phyloP scores from a whole-genome alignment of 2,797 vertebrate genomes.

The Telmatherina bonti region DNA sequence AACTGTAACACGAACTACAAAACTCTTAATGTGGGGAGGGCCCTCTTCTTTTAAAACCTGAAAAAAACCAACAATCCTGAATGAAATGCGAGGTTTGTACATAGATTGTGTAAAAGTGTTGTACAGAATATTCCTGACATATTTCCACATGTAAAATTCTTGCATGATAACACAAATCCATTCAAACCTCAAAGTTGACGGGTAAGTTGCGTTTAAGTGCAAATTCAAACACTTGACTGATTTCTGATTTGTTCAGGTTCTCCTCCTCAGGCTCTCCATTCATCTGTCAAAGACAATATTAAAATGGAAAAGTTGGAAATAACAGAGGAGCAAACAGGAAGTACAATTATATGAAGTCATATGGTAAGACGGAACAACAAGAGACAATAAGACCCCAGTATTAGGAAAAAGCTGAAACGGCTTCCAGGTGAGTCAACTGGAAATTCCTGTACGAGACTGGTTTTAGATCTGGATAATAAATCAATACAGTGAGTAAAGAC shows the following conservation, averaged over 20 bases:
- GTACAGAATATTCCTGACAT: background rate
- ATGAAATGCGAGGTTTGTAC: background rate
- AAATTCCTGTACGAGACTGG: background rate
- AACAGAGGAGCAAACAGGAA: too few species aligned
- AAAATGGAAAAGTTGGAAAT: conserved; percentile 5
- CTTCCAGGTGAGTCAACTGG: background rate
- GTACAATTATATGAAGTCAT: too few species aligned
- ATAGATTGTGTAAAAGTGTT: background rate
- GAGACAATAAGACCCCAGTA: too few species aligned
- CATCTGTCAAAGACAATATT: conserved; percentile 80
- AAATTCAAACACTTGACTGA: conserved; percentile 99
- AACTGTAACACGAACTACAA: conserved; percentile 92
- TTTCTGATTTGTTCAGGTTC: conserved; percentile 99
- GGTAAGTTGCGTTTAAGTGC: conserved; percentile 98
- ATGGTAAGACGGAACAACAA: too few species aligned
- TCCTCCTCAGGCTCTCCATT: conserved; percentile 95
- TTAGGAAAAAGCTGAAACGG: too few species aligned
- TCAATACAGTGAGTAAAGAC: background rate
- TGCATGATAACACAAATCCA: conserved; percentile 1
- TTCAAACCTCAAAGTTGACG: conserved; percentile 94
- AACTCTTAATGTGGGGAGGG: conserved; percentile 98
- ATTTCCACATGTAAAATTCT: background rate
- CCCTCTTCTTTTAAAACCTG: conserved; percentile 97
- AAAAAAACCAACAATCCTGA: background rate
- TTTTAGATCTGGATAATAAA: background rate